These are phyloP conservation scores for Astropecten irregularis DNA, from an alignment of 53 echinoderm and acorn worm genomes.

Conservation along the genomic window DNA sequence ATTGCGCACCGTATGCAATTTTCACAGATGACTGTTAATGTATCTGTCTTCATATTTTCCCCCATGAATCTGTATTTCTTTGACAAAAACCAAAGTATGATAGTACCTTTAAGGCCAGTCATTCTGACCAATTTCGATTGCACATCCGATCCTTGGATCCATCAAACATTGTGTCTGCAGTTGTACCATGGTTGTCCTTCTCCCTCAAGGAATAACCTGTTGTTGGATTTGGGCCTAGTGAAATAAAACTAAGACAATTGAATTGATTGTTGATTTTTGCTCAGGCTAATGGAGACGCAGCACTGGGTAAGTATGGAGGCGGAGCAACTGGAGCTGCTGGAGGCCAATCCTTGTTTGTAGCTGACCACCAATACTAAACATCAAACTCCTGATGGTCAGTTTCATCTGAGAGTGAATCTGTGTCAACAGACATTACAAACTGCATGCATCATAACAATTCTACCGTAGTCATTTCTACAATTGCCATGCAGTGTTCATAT, in stretches of 20 bases:
- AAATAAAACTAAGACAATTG: neutral
- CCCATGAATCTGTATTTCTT: no score
- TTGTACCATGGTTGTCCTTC: neutral
- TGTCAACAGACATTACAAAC: no score
- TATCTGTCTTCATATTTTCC: no score
- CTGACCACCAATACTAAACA: slow-evolving; percentile 84
- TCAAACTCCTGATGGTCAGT: slow-evolving; percentile 9
- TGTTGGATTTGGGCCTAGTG: neutral
- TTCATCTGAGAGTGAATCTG: no score
- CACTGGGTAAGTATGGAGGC: slow-evolving; percentile 84
- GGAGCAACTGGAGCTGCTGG: slow-evolving; percentile 75
- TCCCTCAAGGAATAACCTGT: neutral
- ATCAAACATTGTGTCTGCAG: neutral
- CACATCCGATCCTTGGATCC: neutral
- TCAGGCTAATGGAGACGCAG: slow-evolving; percentile 82
- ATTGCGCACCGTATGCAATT: no score
- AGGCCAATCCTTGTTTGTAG: slow-evolving; percentile 73
- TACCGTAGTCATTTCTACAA: no score
- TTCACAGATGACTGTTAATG: no score
- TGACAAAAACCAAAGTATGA: no score
- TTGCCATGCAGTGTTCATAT: no score
- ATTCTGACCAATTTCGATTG: neutral
- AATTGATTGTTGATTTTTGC: neutral
- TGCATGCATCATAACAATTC: no score
- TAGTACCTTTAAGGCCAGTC: no score